Evolutionary conservation across 2,113 vertebrate species (phyloP), one percentile per base, ranked within the genome.

Genomic region (Pycnonotus jocosus): DNA sequence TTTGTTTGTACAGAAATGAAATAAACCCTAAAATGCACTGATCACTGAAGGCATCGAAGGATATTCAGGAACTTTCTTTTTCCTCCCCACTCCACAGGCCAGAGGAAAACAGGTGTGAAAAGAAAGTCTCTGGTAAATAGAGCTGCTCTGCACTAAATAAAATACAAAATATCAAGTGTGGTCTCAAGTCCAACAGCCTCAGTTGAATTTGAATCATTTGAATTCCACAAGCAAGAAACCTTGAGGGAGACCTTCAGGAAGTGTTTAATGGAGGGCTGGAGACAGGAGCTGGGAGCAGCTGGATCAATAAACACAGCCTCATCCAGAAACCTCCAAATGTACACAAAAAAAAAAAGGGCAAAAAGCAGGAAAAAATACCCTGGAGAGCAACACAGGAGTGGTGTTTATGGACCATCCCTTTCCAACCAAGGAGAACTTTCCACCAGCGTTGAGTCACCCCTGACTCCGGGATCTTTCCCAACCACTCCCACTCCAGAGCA

Each of bases 101-200:
- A 58, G 60, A 84, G 38, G 48, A 80, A 97, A 97, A 78, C 44
- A 76, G 82, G 66, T 50, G 73, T 88, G 81, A 81, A 94, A 95
- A 92, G 10, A 28, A 92, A 97, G 69, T 35, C 69, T 47, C 6
- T 82, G 77, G 64, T 81, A 79, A 94, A 88, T n/a, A 92, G 74
- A 92, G 47, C 68, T 51, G 54, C 38, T 90, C 31, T 7, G 21
- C 48, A 54, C 48, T 76, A 71, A 81, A 88, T 40, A 86, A 92
- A 89, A 87, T 66, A 62, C 30, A 31, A 92, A 93, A 42, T 28
- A 81, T 33, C 42, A 85, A 80, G 57, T 23, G 61, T 64, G 85
- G 42, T 20, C 28, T 81, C 72, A 62, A 54, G 84, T 60, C 64
- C 81, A 58, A 10, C 73, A 58, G 33, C 42, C 71, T 77, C 35